These are phyloP conservation scores for Hirtodrosophila cameraria DNA, from an alignment of 2,888 invertebrate species.

Conservation along the genomic window DNA sequence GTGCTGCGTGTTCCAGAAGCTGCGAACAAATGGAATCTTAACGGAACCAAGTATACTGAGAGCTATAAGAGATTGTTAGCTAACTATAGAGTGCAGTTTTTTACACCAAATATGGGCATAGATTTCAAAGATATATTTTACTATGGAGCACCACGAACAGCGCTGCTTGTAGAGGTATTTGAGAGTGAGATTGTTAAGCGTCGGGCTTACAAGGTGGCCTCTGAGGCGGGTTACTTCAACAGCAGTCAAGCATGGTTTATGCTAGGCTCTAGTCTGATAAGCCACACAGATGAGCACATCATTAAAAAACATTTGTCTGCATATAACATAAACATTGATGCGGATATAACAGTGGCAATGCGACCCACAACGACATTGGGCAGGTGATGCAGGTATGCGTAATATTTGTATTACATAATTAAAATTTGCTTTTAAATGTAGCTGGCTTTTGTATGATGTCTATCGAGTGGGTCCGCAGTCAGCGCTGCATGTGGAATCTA, in stretches of 20 bases:
- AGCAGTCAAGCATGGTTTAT: slow-evolving; percentile 78
- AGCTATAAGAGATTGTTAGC: slow-evolving; percentile 51
- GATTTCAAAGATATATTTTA: slow-evolving; percentile 65
- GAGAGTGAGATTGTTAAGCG: slow-evolving; percentile 26
- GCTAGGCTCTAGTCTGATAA: slow-evolving; percentile 37
- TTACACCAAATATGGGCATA: slow-evolving; percentile 28
- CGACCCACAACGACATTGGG: slow-evolving; percentile 7
- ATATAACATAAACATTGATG: slow-evolving; percentile 72
- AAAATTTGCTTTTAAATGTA: slow-evolving; percentile 15
- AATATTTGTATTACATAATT: slow-evolving; percentile 6
- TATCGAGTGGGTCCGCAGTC: slow-evolving; percentile 64
- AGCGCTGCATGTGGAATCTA: slow-evolving; percentile 55
- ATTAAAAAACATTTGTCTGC: slow-evolving; percentile 47
- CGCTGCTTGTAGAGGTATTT: slow-evolving; percentile 62
- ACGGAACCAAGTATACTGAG: slow-evolving; percentile 33
- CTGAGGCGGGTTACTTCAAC: slow-evolving; percentile 67
- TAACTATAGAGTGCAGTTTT: slow-evolving; percentile 71
- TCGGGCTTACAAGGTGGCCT: slow-evolving; percentile 54
- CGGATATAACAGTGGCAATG: slow-evolving; percentile 79
- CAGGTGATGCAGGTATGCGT: slow-evolving; percentile 21
- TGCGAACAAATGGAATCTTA: slow-evolving; percentile 4
- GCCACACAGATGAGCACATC: slow-evolving; percentile 29
- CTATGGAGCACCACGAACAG: slow-evolving; percentile 62
- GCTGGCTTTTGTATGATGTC: slow-evolving; percentile 72
- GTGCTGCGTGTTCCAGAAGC: slow-evolving; percentile 45